A percentile compares a stretch with the other conserved stretches of the same genome.
phyloP scores from a whole-genome alignment of 2,888 invertebrate genomes.

The Horisme vitalbata region DNA sequence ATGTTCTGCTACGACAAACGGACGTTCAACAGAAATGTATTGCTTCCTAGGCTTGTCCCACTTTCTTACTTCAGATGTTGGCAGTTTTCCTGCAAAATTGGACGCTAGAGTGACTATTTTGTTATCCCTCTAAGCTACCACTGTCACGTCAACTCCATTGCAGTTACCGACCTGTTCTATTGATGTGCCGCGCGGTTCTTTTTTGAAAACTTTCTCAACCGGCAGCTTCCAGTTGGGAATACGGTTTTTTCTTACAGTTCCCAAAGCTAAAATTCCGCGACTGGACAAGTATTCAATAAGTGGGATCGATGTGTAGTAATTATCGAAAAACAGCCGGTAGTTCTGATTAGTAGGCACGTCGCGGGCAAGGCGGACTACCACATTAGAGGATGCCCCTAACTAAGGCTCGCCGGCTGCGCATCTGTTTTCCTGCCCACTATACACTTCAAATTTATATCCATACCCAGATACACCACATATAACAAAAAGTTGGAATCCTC shows the following conservation, averaged over 20 bases:
- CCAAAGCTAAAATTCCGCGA: conserved; percentile 41
- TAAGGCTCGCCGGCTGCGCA: too few species aligned
- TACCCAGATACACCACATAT: conserved; percentile 35
- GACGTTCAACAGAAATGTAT: conserved; percentile 43
- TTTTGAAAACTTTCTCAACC: conserved; percentile 39
- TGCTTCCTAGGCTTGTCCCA: conserved; percentile 39
- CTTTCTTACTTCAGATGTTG: conserved; percentile 13
- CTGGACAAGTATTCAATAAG: conserved; percentile 39
- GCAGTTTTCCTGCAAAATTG: conserved; percentile 11
- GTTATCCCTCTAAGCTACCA: conserved; percentile 27
- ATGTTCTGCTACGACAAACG: conserved; percentile 40
- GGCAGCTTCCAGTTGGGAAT: conserved; percentile 44
- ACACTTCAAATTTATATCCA: conserved; percentile 34
- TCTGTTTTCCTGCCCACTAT: conserved; percentile 49
- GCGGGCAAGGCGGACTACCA: conserved; percentile 38
- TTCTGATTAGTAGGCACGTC: conserved; percentile 40
- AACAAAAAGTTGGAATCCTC: conserved; percentile 42
- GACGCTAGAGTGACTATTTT: conserved; percentile 20
- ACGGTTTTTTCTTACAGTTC: conserved; percentile 47
- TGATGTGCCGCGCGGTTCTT: too few species aligned
- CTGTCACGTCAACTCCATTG: conserved; percentile 25
- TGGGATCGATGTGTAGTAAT: conserved; percentile 44
- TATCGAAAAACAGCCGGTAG: conserved; percentile 43
- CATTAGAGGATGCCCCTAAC: conserved; percentile 37
- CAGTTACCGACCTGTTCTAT: conserved; percentile 13